phyloP scores from a whole-genome alignment of 92 coral and sea anemone genomes.

The Zoanthus sansibaricus region DNA sequence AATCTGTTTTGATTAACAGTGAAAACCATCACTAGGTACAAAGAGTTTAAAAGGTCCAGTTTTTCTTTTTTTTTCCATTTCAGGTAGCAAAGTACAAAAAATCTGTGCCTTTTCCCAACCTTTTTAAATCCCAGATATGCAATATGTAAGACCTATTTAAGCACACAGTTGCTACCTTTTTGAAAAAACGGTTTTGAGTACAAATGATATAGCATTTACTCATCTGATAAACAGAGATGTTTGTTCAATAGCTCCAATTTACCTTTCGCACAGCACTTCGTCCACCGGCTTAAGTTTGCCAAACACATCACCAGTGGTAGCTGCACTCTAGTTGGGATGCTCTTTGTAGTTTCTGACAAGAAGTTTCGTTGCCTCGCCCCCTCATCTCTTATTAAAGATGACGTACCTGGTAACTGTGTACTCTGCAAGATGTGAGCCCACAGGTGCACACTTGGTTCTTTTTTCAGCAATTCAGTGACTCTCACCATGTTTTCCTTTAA shows the following conservation, averaged over 20 bases:
- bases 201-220: background rate
- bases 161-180: too few relatives aligned
- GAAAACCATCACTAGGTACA: too few relatives aligned
- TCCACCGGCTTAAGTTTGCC: background rate
- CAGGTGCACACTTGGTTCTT: background rate
- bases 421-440: background rate
- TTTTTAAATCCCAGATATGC: too few relatives aligned
- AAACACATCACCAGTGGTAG: background rate
- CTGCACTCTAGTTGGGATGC: background rate
- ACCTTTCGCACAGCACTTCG: background rate
- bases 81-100: too few relatives aligned
- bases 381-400: constrained; percentile 5
- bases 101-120: background rate
- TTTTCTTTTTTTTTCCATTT: too few relatives aligned
- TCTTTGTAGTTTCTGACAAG: background rate
- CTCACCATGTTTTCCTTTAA: background rate
- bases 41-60: too few relatives aligned
- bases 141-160: background rate
- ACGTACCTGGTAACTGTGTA: background rate
- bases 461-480: background rate
- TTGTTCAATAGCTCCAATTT: background rate
- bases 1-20: too few relatives aligned
- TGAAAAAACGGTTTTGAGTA: too few relatives aligned
- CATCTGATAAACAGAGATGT: background rate
- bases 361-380: background rate